A percentile compares a stretch with the other conserved stretches of the same genome.
Evolutionary conservation across 2,113 vertebrate genomes (phyloP).

Genomic region (Vidua chalybeata): DNA sequence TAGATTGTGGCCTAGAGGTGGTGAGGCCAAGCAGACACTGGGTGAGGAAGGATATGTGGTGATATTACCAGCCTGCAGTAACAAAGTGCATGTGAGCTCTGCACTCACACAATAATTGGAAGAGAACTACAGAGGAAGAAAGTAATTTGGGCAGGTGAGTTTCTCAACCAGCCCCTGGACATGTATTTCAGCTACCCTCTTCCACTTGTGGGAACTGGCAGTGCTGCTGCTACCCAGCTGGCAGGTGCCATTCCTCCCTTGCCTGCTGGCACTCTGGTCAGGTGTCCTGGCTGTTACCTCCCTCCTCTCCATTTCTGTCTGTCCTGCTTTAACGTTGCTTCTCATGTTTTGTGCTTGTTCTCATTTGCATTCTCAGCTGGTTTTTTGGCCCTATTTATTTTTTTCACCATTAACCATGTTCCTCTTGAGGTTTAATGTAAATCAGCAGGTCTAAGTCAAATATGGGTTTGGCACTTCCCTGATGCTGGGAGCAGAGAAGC

Average conservation of each 20-base stretch:
- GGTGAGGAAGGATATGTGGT: not conserved
- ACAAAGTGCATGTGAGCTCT: not conserved
- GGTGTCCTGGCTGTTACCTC: not conserved
- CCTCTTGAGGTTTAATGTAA: not conserved
- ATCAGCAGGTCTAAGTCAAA: not conserved
- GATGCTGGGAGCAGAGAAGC: not conserved
- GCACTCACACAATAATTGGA: not conserved
- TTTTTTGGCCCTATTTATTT: not conserved
- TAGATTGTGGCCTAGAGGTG: not conserved
- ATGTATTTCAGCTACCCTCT: not conserved
- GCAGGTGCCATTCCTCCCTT: not conserved
- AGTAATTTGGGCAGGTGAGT: not conserved
- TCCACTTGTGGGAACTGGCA: not conserved
- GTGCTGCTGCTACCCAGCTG: not conserved
- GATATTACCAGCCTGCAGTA: not conserved
- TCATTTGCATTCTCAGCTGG: not conserved
- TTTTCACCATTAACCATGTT: not conserved
- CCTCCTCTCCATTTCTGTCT: not conserved
- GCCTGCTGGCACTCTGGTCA: not conserved
- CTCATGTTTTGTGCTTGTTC: not conserved
- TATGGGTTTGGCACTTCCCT: not conserved
- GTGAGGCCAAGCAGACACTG: not conserved
- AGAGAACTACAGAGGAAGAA: not conserved
- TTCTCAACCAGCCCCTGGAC: accelerated
- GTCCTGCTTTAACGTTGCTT: not conserved